Evolutionary conservation across 2,113 vertebrate genomes (phyloP), one percentile per base, ranked within the genome.

Genomic region (Sciurus niger): DNA sequence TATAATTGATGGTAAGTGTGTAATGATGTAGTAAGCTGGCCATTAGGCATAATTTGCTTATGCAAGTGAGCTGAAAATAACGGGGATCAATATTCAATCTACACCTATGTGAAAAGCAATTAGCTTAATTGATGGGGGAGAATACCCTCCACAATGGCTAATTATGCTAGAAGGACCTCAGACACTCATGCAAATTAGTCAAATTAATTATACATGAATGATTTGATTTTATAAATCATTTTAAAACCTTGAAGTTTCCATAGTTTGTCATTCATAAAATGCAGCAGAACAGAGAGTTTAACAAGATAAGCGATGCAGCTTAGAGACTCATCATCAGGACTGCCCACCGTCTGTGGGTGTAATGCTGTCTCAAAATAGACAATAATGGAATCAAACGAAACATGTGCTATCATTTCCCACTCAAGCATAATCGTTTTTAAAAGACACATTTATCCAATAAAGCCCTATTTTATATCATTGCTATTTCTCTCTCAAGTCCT

Each of bases 41-140:
- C 99, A 99, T 99, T 99, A 98, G 95, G 89, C 96, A 95, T 98
- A 98, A 99, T 99, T 99, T 99, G 98, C 98, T 98, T 98, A 98
- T 98, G 97, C 96, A 98, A 98, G 98, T 97, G 98, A 98, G 97
- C 96, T 98, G 98, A 97, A 98, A 68, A 97, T 98, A 88, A 96
- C 48, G 96, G 97, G 97, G 97, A 98, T 98, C 98, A 98, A 99
- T 99, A 98, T 98, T 98, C 98, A 97, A 96, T 98, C 98, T 98
- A 98, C 97, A 98, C 97, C 97, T 98, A 98, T 97, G 97, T 98
- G 97, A 96, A 98, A 98, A 98, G 96, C 97, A 98, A 98, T 98
- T 99, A 98, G 96, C 98, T 98, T 98, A 99, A 98, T 98, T 98
- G 98, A 98, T 97, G 98, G 95, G 98, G 96, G 1, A 83, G 78